phyloP scores from a whole-genome alignment of 2,797 vertebrate species.

The Phoxinus dragarum region DNA sequence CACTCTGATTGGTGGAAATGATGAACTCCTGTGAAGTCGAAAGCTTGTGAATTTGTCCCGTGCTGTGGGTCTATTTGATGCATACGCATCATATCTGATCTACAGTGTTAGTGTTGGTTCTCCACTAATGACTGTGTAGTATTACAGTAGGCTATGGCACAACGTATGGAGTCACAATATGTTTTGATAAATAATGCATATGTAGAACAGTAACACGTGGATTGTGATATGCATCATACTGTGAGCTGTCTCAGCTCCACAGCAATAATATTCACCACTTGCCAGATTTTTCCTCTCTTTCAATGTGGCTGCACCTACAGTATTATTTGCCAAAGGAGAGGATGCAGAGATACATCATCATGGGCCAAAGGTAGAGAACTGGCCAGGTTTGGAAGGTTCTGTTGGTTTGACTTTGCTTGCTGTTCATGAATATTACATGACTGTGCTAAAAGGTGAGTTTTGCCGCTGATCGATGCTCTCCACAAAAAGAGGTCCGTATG shows the following conservation, averaged over 20 bases:
- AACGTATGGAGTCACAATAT: neutral
- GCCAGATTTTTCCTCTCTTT: slow-evolving; percentile 13
- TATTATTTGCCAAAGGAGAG: slow-evolving; percentile 33
- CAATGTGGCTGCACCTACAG: slow-evolving; percentile 9
- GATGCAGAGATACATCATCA: slow-evolving; percentile 23
- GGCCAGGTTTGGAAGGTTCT: slow-evolving; percentile 33
- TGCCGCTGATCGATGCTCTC: slow-evolving; percentile 14
- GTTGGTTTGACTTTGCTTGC: slow-evolving; percentile 32
- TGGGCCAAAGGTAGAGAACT: slow-evolving; percentile 29
- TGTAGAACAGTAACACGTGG: slow-evolving; percentile 5
- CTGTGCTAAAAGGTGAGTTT: slow-evolving; percentile 43
- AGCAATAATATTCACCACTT: slow-evolving; percentile 1
- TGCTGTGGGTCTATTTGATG: neutral
- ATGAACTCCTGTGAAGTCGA: neutral
- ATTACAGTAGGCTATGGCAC: neutral
- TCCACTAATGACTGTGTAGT: neutral
- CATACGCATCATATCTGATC: neutral
- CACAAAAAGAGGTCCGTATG: neutral
- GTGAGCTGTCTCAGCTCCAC: slow-evolving; percentile 12
- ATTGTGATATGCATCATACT: neutral
- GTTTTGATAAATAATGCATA: slow-evolving; percentile 1
- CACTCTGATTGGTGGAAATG: slow-evolving; percentile 8
- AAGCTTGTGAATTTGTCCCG: neutral
- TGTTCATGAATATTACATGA: slow-evolving; percentile 37
- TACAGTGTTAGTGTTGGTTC: neutral